Evolutionary conservation across 92 coral and sea anemone genomes (phyloP).

Genomic region (Porites lobata): DNA sequence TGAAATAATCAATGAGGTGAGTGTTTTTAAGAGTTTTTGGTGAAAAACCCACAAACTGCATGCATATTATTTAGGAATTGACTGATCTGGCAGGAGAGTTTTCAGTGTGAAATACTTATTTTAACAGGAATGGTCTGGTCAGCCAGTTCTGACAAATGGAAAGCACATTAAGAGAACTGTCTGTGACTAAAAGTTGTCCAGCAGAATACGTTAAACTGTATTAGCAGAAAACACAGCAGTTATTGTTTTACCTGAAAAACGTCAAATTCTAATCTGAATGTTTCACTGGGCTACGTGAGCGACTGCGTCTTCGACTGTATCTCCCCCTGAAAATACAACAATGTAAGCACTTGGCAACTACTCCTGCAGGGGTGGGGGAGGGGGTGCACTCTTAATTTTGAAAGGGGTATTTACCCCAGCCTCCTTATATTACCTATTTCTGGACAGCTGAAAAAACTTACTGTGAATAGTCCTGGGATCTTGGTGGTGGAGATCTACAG

Average conservation of each 20-base stretch:
- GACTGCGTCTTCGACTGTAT: conserved; percentile 47
- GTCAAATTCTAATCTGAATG: not conserved
- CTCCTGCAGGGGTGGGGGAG: no score
- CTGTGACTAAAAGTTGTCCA: no score
- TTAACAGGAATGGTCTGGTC: not conserved
- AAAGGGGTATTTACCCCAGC: no score
- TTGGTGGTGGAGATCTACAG: conserved; percentile 9
- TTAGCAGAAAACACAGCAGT: no score
- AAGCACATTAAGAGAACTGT: no score
- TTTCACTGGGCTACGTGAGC: conserved; percentile 56
- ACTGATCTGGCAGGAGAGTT: not conserved
- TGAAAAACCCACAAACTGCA: no score
- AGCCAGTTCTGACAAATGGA: no score
- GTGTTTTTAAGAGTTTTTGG: no score
- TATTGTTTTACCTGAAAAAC: not conserved
- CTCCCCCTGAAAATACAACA: conserved; percentile 10
- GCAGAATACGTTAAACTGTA: no score
- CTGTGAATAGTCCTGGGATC: conserved; percentile 5
- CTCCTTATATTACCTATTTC: not conserved
- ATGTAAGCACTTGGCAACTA: not conserved
- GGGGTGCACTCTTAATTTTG: no score
- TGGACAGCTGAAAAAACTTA: not conserved
- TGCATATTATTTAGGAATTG: no score
- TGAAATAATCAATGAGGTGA: no score
- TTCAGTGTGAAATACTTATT: not conserved